Base-by-base conservation (phyloP, 2,113 vertebrate genomes). In the Choloepus hoffmanni region DNA sequence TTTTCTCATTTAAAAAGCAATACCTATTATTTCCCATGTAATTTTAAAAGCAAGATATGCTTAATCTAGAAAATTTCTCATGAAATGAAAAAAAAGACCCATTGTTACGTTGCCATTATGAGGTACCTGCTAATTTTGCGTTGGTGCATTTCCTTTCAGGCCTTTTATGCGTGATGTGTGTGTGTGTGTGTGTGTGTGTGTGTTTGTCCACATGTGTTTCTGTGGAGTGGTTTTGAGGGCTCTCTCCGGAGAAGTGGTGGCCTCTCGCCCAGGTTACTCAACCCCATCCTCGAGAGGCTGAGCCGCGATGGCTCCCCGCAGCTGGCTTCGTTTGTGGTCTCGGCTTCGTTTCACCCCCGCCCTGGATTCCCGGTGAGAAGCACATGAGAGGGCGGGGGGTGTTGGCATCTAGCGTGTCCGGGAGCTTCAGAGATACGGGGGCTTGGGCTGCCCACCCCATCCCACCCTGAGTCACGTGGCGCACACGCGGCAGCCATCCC, bases 1-100 rank as follows among this genome's bases (percentile, higher is more conserved):
- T 50, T 87, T 76, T 87, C 45, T 76, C 40, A 89, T 85, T 89
- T 84, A 48, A 63, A 88, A 97, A 79, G 21, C 9, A 93, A 19
- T 36, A 10, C 3, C n/a, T 43, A 50, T 21, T 50, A 53, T 63
- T 92, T 85, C 60, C 30, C 13, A 72, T 70, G 70, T 76, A 43
- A 81, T 88, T 68, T 89, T 36, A 62, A 93, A 93, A 89, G 28
- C 4, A 89, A 45, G 12, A 83, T 15, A 24, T 28, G 24, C 14
- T 16, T 85, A 36, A 16, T 85, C 24, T 40, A 88, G n/a, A 67
- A 81, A 18, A 43, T 15, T 89, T 58, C 74, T 77, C 90, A 82
- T 36, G 5, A 83, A 92, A 24, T 62, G 45, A 50, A 26, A 4
- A 40, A 23, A 40, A 21, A 88, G 81, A 74, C 23, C 19, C 5